Base-by-base conservation (phyloP, 2,888 invertebrate species). In the Andrena trimmerana region DNA sequence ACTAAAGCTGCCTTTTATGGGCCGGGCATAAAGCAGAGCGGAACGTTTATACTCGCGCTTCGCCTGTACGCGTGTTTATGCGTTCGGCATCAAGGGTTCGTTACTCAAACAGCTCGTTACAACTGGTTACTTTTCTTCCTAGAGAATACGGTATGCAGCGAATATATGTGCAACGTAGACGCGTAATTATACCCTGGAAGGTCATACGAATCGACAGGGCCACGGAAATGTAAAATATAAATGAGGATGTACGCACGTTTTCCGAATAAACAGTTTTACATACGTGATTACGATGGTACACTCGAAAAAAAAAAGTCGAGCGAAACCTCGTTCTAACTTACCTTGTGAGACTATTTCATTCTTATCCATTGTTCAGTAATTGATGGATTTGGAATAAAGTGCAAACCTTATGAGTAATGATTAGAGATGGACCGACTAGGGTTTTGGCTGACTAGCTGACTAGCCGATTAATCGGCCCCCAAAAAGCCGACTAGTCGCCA, bases 101-200 rank as follows among this genome's bases (percentile, higher is more conserved):
- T 88, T 88, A 88, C 84, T 84, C 80, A 80, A 73, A 78, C 68
- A 59, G 65, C 74, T 87, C 84, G 83, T 88, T 87, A 81, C 78
- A 86, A 70, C 77, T 69, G 59, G 78, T 87, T 86, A 81, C 74
- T 82, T 86, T 74, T 71, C 79, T 81, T 70, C 67, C 50, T 59
- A 42, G 65, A n/a, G 76, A 79, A 81, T 78, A 67, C 52, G 52
- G 54, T 31, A 62, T 6, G 69, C 31, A 10, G 76, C 48, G 75
- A 68, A 57, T 74, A 68, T 78, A 20, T 42, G 67, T 42, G 36
- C 50, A 48, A 67, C 65, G 31, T 67, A 60, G 24, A 42, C 42
- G 36, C n/a, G 78, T 81, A 78, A 81, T 85, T 84, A 73, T 72
- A 52, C 2, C 48, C 8, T 2, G 52, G 1, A 16, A 33, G 13